Base-by-base conservation (phyloP, 92 coral and sea anemone genomes). In the Parazoanthus swiftii region DNA sequence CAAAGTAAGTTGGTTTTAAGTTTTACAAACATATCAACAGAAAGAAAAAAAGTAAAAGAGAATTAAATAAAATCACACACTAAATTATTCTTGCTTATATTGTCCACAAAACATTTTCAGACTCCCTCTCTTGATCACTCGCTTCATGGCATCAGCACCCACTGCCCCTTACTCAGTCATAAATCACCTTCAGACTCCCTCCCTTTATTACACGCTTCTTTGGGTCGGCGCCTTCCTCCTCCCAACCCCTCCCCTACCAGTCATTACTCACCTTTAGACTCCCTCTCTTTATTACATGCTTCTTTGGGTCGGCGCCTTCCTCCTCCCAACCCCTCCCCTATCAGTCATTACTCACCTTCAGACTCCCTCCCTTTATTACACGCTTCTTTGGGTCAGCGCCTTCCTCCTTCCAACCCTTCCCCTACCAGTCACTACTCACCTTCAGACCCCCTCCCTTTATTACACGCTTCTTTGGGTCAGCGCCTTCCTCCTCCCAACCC, bases 101-200 rank as follows among this genome's bases (percentile, higher is more conserved):
- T 39, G 2, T 39, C 42, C 6, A 46, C 10, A 2, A 46, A 89
- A 39, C 58, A 96, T 98, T 97, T 95, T 93, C 44, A 96, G 84
- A 51, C 87, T 93, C 20, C 97, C 94, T 33, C 96, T 95, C 50
- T 93, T 93, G 0, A 92, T 94, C 39, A 91, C 93, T 50, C 91
- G 90, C 79, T 90, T 93, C 82, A 93, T 93, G 13, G 81, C 79
- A 72, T 96, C 95, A 51, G 95, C 91, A 10, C 90, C 79, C 92
- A 88, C 48, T 89, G 91, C 79, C 95, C 37, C 93, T 90, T 77
- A 93, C 93, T 10, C 58, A 20, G 25, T 63, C 25, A 63, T 6
- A 63, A 63, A 89, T 56, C 77, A 95, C 99, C 98, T 95, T 92
- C 46, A 95, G 85, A 51, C 85, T 93, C n/a, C 96, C 95, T 38